phyloP scores from a whole-genome alignment of 2,888 invertebrate species.

The Leistus spinibarbis region DNA sequence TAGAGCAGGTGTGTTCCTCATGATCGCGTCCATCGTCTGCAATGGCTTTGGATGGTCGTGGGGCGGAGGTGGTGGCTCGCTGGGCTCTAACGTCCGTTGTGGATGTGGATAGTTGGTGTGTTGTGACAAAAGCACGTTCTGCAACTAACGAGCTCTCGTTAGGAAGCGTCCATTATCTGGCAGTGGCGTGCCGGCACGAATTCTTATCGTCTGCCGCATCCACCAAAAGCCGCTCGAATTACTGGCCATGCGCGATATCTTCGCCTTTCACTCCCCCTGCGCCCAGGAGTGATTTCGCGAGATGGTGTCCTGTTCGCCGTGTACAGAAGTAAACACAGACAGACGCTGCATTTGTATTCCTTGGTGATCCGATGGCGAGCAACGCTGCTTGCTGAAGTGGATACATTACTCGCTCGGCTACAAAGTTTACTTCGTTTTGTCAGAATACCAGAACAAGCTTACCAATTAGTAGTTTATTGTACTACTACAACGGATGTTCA shows the following conservation, averaged over 20 bases:
- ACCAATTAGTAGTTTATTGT: background rate
- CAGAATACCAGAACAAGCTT: background rate
- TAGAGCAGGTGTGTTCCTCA: too few relatives aligned
- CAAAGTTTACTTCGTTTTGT: background rate
- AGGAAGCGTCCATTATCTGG: slow-evolving; percentile 47
- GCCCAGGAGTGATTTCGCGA: background rate
- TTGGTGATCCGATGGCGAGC: background rate
- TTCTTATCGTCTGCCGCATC: slow-evolving; percentile 27
- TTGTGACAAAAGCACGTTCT: slow-evolving; percentile 50
- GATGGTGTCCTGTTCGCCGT: background rate
- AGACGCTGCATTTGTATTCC: background rate
- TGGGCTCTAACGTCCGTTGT: too few relatives aligned
- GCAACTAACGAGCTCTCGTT: slow-evolving; percentile 50
- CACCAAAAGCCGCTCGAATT: background rate
- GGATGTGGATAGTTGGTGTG: slow-evolving; percentile 43
- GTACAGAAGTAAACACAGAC: background rate
- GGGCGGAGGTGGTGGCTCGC: background rate
- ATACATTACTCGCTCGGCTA: background rate
- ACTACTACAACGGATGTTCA: background rate
- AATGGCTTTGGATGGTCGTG: too few relatives aligned
- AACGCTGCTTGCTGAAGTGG: slow-evolving; percentile 2
- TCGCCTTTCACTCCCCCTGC: background rate
- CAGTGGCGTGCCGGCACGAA: slow-evolving; percentile 43
- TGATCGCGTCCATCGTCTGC: too few relatives aligned
- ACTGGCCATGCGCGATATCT: slow-evolving; percentile 9